Evolutionary conservation across 2,797 vertebrate genomes (phyloP).

Genomic region (Dermochelys coriacea): DNA sequence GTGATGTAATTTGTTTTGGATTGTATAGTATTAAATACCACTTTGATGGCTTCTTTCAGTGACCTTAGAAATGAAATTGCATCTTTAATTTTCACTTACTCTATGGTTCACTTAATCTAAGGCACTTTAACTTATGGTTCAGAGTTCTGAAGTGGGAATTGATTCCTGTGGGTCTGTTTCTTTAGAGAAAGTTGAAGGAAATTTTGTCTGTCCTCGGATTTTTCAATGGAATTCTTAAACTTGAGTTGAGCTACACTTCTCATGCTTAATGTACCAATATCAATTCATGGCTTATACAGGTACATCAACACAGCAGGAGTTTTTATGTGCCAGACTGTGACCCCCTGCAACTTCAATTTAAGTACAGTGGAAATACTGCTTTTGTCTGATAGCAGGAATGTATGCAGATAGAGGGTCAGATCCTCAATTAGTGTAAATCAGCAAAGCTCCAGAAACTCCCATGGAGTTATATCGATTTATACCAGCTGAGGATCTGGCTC

Average conservation of each 20-base stretch:
- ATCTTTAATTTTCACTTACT: constrained; percentile 6
- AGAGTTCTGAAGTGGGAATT: background rate
- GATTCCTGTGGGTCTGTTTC: background rate
- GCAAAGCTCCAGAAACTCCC: background rate
- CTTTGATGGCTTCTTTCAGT: background rate
- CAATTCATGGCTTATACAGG: background rate
- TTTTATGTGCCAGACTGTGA: background rate
- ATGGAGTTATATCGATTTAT: background rate
- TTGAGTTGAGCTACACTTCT: rapidly evolving
- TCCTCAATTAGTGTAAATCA: background rate
- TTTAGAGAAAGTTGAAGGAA: background rate
- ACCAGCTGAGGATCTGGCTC: background rate
- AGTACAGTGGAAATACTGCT: background rate
- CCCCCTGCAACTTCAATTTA: background rate
- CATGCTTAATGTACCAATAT: background rate
- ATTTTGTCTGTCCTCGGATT: background rate
- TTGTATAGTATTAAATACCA: constrained; percentile 12
- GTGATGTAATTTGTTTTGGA: background rate
- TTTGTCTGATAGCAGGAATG: background rate
- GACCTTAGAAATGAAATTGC: constrained; percentile 26
- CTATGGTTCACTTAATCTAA: background rate
- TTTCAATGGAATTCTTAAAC: background rate
- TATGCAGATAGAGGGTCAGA: background rate
- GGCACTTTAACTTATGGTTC: background rate
- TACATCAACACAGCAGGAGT: background rate